Evolutionary conservation across 2,797 vertebrate genomes (phyloP).

Genomic region (Gobionotothen gibberifrons): DNA sequence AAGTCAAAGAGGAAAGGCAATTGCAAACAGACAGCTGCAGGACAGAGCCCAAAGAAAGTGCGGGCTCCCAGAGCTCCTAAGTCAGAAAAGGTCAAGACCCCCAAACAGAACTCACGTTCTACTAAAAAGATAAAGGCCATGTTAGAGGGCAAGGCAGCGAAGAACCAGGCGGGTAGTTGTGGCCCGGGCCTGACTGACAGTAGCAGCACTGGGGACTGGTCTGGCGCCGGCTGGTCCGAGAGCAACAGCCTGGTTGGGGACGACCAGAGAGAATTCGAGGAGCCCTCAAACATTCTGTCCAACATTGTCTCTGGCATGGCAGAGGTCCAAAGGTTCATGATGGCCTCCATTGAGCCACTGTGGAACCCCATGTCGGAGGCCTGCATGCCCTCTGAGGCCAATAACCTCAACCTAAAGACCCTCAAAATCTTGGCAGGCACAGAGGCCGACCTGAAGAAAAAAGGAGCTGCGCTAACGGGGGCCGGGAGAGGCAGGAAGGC

Average conservation of each 20-base stretch:
- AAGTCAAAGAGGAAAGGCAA: slow-evolving; percentile 96
- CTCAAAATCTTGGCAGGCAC: slow-evolving; percentile 98
- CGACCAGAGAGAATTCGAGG: slow-evolving; percentile 98
- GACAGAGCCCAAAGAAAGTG: slow-evolving; percentile 90
- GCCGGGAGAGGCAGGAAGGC: slow-evolving; percentile 91
- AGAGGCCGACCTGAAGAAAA: slow-evolving; percentile 95
- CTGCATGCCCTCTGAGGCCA: slow-evolving; percentile 93
- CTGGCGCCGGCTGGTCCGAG: slow-evolving; percentile 88
- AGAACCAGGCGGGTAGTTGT: slow-evolving; percentile 84
- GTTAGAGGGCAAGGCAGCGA: slow-evolving; percentile 88
- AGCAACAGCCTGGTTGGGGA: slow-evolving; percentile 91
- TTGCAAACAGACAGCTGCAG: slow-evolving; percentile 89
- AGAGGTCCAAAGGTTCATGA: slow-evolving; percentile 99
- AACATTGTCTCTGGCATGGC: slow-evolving; percentile 99
- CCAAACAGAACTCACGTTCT: slow-evolving; percentile 91
- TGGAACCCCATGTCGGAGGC: slow-evolving; percentile 94
- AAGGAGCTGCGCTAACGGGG: slow-evolving; percentile 85
- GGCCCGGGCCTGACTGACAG: slow-evolving; percentile 81
- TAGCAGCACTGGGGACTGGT: slow-evolving; percentile 89
- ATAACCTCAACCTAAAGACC: slow-evolving; percentile 98
- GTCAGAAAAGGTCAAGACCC: slow-evolving; percentile 92
- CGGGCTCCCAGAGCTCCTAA: slow-evolving; percentile 93
- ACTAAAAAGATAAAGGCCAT: slow-evolving; percentile 93
- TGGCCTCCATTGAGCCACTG: slow-evolving; percentile 98
- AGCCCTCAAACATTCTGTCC: slow-evolving; percentile 98